Conservation (phyloP, 2,797 vertebrate species). For the Enteromius fasciolatus region DNA sequence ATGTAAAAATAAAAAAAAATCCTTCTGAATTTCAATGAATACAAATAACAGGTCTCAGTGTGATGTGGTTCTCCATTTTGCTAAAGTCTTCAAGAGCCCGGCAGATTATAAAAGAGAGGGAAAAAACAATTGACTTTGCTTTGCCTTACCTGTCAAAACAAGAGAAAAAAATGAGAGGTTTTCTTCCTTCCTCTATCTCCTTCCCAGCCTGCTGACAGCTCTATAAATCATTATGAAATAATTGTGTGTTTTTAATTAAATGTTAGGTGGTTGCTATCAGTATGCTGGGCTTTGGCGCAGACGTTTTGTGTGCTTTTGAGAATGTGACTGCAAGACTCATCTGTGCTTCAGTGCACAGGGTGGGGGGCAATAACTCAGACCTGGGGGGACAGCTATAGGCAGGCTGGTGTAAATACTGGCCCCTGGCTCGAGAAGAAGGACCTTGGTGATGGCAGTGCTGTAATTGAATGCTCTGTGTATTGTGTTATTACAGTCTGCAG, state of each 20-base stretch:
- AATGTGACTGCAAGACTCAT: conserved; percentile 51
- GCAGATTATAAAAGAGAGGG: conserved; percentile 53
- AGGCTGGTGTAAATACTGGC: conserved; percentile 59
- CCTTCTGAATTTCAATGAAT: conserved; percentile 49
- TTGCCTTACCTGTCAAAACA: conserved; percentile 61
- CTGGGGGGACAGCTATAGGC: conserved; percentile 59
- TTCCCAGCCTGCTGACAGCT: conserved; percentile 49
- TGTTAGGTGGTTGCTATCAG: conserved; percentile 56
- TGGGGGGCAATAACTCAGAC: conserved; percentile 59
- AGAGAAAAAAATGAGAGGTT: conserved; percentile 52
- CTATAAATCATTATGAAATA: conserved; percentile 66
- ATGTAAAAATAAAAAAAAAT: conserved; percentile 23
- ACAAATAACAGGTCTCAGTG: conserved; percentile 58
- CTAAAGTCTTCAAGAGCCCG: conserved; percentile 53
- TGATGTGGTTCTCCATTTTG: conserved; percentile 51
- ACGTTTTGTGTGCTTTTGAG: conserved; percentile 28
- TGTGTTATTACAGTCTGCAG: conserved; percentile 62
- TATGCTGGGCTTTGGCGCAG: conserved; percentile 23
- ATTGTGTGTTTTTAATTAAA: conserved; percentile 68
- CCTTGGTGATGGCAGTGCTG: conserved; percentile 63
- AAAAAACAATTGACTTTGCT: conserved; percentile 62
- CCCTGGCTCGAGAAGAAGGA: conserved; percentile 56
- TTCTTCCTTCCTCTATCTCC: conserved; percentile 54
- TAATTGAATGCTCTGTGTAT: conserved; percentile 65
- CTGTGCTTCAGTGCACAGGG: conserved; percentile 45